Evolutionary conservation across 1,140 invertebrate genomes (phyloP), one percentile per base, ranked within the genome.

Genomic region (Diprion similis): DNA sequence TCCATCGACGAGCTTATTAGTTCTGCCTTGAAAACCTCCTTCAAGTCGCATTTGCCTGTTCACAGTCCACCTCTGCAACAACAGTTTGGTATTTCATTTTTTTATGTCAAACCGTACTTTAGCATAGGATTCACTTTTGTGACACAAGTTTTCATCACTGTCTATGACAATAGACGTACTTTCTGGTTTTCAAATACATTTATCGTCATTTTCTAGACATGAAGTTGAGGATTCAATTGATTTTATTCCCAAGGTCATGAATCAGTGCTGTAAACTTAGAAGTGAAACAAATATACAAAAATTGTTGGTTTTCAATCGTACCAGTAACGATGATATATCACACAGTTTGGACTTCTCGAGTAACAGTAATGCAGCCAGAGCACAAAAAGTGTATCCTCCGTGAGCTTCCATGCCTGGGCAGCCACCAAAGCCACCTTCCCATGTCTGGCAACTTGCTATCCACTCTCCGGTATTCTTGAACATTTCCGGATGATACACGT

Each of bases 381-480:
- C 98, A 92, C 98, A 99, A 89, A 98, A 99, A 9, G 98, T 94
- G 88, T 99, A 99, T 19, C 98, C 98, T 8, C 98, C 98, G 89
- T 99, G 98, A 19, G 98, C 98, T 89, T 99, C 98, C 91, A 97
- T 93, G 13, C 95, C 96, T 18, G 98, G 98, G 81, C 91, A 93
- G 0, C 97, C 98, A 70, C 94, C 95, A 91, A 99, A 99, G 0
- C 98, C 98, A 69, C 98, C 98, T 90, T 99, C 98, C 89, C 99
- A 99, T 0, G 97, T 99, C 86, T 99, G 97, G 90, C 97, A 99
- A 90, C 90, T 91, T 1, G 94, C 89, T 79, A 99, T 94, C 97
- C 97, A 99, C 81, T 97, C 93, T 3, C 94, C 94, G 8, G 96
- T 96, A 65, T 92, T 92, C 78, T 94, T 91, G 89, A 98, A 97